A percentile compares a stretch with the other conserved stretches of the same genome.
Evolutionary conservation across 2,113 vertebrate species (phyloP).

Genomic region (Sinocyclocheilus rhinocerous): DNA sequence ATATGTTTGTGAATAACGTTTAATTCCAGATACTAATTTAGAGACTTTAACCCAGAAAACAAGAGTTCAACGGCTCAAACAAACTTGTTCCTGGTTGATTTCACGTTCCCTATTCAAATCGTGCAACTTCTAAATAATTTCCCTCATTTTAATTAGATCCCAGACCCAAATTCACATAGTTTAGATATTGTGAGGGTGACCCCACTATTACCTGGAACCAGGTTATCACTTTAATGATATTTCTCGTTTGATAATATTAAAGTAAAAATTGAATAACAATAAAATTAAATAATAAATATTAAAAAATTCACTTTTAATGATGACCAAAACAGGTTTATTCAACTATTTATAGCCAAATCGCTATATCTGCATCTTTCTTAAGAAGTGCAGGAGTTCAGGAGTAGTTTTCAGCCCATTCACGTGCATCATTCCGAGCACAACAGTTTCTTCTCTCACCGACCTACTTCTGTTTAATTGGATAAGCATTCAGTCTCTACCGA

Average conservation of each 20-base stretch:
- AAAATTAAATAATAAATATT: not conserved
- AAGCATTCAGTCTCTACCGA: not conserved
- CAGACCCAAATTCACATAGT: no score
- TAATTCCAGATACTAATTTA: no score
- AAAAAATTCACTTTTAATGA: not conserved
- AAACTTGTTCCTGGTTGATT: not conserved
- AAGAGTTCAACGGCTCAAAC: not conserved
- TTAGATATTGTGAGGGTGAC: no score
- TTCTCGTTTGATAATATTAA: not conserved
- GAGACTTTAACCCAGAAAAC: not conserved
- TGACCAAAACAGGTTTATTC: not conserved
- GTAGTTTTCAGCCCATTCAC: constrained; percentile 5
- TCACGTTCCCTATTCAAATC: not conserved
- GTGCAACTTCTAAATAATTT: not conserved
- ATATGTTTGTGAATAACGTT: not conserved
- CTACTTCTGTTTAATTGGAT: constrained; percentile 41
- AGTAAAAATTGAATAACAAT: no score
- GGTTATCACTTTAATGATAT: not conserved
- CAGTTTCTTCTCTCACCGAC: constrained; percentile 11
- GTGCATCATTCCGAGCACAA: not conserved
- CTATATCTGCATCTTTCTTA: not conserved
- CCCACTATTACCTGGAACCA: not conserved
- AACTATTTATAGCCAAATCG: not conserved
- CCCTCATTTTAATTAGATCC: no score
- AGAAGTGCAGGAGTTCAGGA: not conserved